Conservation (phyloP, 2,888 invertebrate genomes). For the Mythimna lalbum region DNA sequence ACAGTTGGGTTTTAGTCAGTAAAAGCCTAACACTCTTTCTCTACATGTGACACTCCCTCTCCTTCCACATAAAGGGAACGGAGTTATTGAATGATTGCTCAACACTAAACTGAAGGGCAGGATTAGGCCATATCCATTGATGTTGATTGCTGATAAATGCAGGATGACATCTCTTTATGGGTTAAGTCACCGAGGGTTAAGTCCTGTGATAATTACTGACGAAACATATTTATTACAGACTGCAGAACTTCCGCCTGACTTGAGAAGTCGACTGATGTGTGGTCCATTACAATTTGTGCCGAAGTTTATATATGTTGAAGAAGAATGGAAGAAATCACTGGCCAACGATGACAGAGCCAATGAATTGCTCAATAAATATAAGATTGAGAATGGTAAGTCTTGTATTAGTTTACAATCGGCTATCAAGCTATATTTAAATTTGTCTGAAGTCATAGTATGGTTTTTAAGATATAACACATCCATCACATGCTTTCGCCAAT, state of each 20-base stretch:
- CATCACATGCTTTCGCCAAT: too few species aligned
- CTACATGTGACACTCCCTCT: too few species aligned
- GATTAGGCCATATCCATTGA: not conserved
- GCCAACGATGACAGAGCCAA: conserved; percentile 79
- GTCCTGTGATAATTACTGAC: not conserved
- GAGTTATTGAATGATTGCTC: too few species aligned
- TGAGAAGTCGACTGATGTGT: conserved; percentile 78
- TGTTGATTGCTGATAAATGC: too few species aligned
- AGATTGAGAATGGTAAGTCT: conserved; percentile 82
- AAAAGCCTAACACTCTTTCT: too few species aligned
- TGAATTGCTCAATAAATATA: conserved; percentile 85
- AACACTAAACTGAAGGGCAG: too few species aligned
- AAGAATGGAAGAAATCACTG: conserved; percentile 78
- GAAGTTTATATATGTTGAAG: conserved; percentile 87
- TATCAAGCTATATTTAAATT: too few species aligned
- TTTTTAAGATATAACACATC: too few species aligned
- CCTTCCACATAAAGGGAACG: too few species aligned
- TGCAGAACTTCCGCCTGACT: conserved; percentile 82
- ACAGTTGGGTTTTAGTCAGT: too few species aligned
- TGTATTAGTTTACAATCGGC: not conserved
- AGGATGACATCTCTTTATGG: not conserved
- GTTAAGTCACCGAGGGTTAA: too few species aligned
- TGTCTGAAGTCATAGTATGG: too few species aligned
- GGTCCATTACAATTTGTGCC: conserved; percentile 83
- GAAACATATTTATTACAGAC: conserved; percentile 73